These are phyloP conservation scores for Ectemnius continuus DNA, from an alignment of 2,888 invertebrate genomes.

Conservation along the genomic window DNA sequence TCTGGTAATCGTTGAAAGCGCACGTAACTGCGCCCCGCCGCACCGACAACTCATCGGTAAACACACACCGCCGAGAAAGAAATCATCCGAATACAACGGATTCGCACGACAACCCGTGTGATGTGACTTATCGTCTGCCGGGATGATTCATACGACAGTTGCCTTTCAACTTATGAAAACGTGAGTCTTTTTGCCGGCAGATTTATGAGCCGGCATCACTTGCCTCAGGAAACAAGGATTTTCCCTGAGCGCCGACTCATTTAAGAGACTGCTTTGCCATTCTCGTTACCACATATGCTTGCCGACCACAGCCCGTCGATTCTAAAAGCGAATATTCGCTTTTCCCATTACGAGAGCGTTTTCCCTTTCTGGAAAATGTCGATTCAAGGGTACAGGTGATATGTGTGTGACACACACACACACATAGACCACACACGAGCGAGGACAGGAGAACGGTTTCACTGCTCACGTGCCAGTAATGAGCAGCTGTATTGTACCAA, in stretches of 20 bases:
- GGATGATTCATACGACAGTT: constrained; percentile 44
- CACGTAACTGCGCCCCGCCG: constrained; percentile 3
- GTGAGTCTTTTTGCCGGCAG: no score
- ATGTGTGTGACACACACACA: no score
- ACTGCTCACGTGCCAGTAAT: no score
- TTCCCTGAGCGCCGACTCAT: no score
- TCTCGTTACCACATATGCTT: constrained; percentile 20
- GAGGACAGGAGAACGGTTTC: not conserved
- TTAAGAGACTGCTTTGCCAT: no score
- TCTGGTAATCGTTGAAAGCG: constrained; percentile 10
- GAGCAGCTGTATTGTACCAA: no score
- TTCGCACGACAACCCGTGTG: constrained; percentile 24
- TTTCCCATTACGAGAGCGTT: constrained; percentile 1
- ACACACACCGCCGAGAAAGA: constrained; percentile 12
- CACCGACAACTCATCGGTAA: not conserved
- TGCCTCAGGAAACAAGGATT: no score
- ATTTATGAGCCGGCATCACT: no score
- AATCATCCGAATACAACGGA: constrained; percentile 39
- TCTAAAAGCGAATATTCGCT: constrained; percentile 24
- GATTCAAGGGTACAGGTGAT: no score
- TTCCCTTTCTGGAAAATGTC: not conserved
- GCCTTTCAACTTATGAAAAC: not conserved
- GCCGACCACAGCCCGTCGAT: constrained; percentile 1
- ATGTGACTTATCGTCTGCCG: constrained; percentile 42
- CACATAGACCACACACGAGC: no score